Conservation (phyloP, 2,888 invertebrate species). For the Drosophila neotestacea region DNA sequence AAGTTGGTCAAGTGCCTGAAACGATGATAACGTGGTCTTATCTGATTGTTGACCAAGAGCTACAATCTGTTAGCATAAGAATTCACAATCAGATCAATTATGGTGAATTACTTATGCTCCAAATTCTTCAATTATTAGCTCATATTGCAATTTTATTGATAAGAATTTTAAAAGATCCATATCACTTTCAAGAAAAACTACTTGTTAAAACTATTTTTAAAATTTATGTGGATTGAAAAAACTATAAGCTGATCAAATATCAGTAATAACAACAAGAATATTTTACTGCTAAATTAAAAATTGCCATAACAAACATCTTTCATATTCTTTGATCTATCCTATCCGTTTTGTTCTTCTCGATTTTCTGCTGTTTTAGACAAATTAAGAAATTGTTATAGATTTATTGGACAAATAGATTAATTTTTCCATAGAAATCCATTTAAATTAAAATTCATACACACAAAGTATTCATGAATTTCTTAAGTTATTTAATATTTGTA, state of each 20-base stretch:
- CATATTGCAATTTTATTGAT: neutral
- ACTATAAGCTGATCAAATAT: too few species aligned
- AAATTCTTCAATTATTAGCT: neutral
- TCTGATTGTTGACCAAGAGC: conserved; percentile 5
- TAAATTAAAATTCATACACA: too few species aligned
- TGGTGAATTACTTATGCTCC: conserved; percentile 23
- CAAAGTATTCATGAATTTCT: too few species aligned
- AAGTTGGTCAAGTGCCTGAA: conserved; percentile 13
- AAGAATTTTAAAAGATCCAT: neutral
- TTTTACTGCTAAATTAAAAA: too few species aligned
- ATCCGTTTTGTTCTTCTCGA: too few species aligned
- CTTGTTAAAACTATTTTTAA: neutral
- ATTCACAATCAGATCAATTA: conserved; percentile 42
- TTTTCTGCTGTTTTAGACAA: too few species aligned
- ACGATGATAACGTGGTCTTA: conserved; percentile 12
- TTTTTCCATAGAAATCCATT: too few species aligned
- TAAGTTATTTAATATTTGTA: too few species aligned
- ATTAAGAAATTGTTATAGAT: neutral
- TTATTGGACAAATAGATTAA: neutral
- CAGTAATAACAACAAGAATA: too few species aligned
- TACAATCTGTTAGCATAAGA: conserved; percentile 31
- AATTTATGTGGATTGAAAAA: neutral
- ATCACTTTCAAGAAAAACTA: neutral
- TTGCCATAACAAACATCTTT: too few species aligned
- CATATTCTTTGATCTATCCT: too few species aligned